Conservation (phyloP, 2,113 vertebrate genomes). For the Cheirogaleus medius region DNA sequence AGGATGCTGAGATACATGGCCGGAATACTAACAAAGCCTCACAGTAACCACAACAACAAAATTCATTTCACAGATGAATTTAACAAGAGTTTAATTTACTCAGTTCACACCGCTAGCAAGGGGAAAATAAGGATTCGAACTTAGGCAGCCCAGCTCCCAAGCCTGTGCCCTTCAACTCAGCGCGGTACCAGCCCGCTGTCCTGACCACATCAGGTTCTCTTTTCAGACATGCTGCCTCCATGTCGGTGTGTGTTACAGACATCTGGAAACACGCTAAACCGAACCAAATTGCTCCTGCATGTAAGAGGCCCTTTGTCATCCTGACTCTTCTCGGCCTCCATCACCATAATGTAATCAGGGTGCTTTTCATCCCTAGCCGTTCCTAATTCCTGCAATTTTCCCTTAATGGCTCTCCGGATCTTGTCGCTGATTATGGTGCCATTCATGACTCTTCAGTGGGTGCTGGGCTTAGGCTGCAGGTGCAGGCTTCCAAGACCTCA, state of each 20-base stretch:
- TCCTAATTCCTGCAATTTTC: not conserved
- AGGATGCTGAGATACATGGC: not conserved
- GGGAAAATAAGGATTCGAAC: not conserved
- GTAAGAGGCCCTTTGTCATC: not conserved
- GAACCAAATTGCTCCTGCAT: not conserved
- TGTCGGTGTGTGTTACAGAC: not conserved
- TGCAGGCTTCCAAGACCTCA: not conserved
- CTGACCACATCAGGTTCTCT: no score
- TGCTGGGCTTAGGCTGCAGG: not conserved
- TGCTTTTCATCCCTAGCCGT: not conserved
- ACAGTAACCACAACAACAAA: not conserved
- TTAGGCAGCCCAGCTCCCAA: not conserved
- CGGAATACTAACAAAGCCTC: not conserved
- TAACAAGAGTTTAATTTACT: not conserved
- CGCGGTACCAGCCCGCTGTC: not conserved
- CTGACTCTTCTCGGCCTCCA: not conserved
- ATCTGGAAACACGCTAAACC: not conserved
- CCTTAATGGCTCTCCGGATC: not conserved
- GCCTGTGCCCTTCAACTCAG: fast-evolving
- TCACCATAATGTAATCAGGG: slow-evolving; percentile 12
- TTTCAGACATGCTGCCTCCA: not conserved
- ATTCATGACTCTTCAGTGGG: not conserved
- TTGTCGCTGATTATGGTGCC: not conserved
- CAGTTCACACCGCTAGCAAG: not conserved
- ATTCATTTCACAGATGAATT: not conserved